Evolutionary conservation across 37 sponge, comb jelly and placozoan genomes (phyloP), one percentile per base, ranked within the genome.

Genomic region (Corticium candelabrum): DNA sequence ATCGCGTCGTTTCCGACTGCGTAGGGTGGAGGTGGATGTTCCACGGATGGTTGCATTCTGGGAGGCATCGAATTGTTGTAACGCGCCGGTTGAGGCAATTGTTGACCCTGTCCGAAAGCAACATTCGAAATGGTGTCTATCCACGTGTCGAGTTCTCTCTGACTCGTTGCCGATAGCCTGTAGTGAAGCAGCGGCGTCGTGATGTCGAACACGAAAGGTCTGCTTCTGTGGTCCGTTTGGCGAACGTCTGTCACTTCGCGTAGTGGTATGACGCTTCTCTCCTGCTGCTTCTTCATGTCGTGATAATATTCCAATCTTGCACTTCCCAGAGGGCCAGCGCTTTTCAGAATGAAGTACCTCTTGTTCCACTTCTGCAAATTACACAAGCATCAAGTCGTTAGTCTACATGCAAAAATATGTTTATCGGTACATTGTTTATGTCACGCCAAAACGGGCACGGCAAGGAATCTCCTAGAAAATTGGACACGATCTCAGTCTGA

Each of bases 291-390:
- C 5, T 32, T 29, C 73, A 29, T 15, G 73, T 70, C 73, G 73
- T 7, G 29, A 70, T 29, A 70, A 32, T 70, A 70, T 32, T 70
- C 73, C 35, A 70, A 32, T 15, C 73, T 7, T 7, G 73, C 73
- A 32, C 73, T 70, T 7, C 73, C 73, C 36, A 70, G 36, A 5
- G 7, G 36, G 29, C 29, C 7, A 4, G 73, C 73, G 5, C 73
- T 70, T 5, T 32, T 7, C 73, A 70, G 36, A 4, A 70, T 32
- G 73, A 70, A 70, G 5, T 34, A 70, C 29, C 73, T 4, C 73
- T 15, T 70, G 73, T 70, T 70, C 73, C 73, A 70, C 29, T 7
- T 70, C 73, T 70, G 36, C 36, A 70, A 50, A 50, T 11, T 21
- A 21, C n/a, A n/a, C n/a, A n/a, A n/a, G n/a, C n/a, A n/a, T n/a